These are phyloP conservation scores for Acrobasis repandana DNA, from an alignment of 2,888 invertebrate genomes.

Conservation along the genomic window DNA sequence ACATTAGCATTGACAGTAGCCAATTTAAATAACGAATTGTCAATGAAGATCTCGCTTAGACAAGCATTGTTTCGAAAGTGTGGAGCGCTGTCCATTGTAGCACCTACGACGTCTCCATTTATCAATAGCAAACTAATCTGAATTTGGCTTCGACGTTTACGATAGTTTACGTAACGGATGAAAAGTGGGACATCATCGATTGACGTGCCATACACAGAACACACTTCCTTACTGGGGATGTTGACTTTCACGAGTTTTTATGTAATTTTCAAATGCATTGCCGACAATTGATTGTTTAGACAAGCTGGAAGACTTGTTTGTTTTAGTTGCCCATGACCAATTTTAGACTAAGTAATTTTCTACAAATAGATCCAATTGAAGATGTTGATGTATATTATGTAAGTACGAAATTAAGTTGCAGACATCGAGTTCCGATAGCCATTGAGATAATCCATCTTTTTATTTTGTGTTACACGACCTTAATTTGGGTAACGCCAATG, in stretches of 20 bases:
- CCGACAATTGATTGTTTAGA: constrained; percentile 21
- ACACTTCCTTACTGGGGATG: constrained; percentile 38
- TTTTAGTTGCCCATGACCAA: constrained; percentile 2
- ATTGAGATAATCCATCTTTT: constrained; percentile 7
- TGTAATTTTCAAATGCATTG: constrained; percentile 38
- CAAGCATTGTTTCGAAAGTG: constrained; percentile 41
- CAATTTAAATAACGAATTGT: constrained; percentile 39
- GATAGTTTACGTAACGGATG: constrained; percentile 49
- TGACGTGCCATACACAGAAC: constrained; percentile 26
- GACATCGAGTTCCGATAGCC: constrained; percentile 1
- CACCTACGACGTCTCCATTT: constrained; percentile 38
- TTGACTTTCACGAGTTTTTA: constrained; percentile 45
- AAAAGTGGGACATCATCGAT: constrained; percentile 49
- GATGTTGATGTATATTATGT: not conserved
- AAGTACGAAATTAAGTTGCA: not conserved
- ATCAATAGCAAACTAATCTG: constrained; percentile 42
- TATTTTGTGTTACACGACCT: constrained; percentile 20
- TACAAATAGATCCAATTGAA: not conserved
- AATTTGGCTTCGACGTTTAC: constrained; percentile 43
- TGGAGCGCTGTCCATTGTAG: constrained; percentile 11
- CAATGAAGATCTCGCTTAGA: constrained; percentile 35
- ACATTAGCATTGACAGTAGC: constrained; percentile 30
- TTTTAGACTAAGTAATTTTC: not conserved
- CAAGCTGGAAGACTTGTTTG: constrained; percentile 10
- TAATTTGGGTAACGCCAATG: constrained; percentile 11